Evolutionary conservation across 2,888 invertebrate genomes (phyloP), one percentile per base, ranked within the genome.

Genomic region (Apodemia mormo): DNA sequence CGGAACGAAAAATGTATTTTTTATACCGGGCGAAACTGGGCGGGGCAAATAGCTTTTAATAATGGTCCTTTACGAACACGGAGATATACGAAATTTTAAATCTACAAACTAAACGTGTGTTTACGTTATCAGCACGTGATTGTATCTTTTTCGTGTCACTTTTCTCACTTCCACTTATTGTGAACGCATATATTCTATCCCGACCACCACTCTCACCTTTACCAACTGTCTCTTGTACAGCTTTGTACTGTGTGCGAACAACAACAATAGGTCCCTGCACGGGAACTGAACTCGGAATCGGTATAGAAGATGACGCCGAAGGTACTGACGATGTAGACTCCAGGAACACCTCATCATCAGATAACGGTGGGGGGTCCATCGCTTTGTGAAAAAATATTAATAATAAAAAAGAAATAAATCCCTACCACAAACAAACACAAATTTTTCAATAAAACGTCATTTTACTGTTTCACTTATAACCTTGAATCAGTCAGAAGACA

Each of bases 311-410:
- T 69, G 76, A 80, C 73, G 83, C 76, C 0, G 83, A 83, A 10
- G 88, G 87, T 66, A 81, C 76, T 0, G 87, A 82, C 0, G 89
- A 87, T 68, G 81, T 84, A 33, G 82, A 80, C 70, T 89, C 89
- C 71, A 85, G 78, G 82, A 93, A 93, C 70, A 92, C 92, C 70
- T 93, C 92, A 69, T 91, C 90, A 70, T 92, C 92, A 0, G 88
- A 87, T 14, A 88, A 80, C 67, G 86, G 82, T 78, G 82, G 81
- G 65, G 85, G 85, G 75, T 88, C 88, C 58, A 61, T 61, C 3
- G 58, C 74, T 29, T 73, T 68, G 65, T 75, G 75, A 73, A 74
- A 3, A 49, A 49, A 49, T 49, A 49, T 14, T 49, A n/a, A 14
- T 14, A 45, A 45, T 10, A 45, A 45, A 1, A 43, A 6, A 7